Conservation (phyloP, 2,888 invertebrate species). For the Oscheius sp. region DNA sequence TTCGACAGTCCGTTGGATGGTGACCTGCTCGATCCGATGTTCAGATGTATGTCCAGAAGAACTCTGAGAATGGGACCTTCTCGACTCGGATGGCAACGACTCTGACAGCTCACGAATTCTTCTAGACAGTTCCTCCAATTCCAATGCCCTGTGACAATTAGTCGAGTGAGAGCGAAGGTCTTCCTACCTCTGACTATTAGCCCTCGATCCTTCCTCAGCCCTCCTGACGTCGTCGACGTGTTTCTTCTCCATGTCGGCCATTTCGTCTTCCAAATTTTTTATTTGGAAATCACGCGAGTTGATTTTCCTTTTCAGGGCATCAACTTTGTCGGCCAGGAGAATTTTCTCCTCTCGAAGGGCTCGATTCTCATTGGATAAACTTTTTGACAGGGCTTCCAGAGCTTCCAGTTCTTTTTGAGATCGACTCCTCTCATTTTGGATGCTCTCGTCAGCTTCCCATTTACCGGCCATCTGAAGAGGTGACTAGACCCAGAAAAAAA, state of each 20-base stretch:
- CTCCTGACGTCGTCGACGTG: slow-evolving; percentile 36
- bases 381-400: slow-evolving; percentile 60
- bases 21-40: slow-evolving; percentile 6
- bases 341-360: slow-evolving; percentile 65
- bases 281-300: slow-evolving; percentile 30
- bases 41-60: background rate
- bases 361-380: slow-evolving; percentile 67
- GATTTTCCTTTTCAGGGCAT: slow-evolving; percentile 56
- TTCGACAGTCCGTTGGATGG: background rate
- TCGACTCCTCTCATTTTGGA: slow-evolving; percentile 50
- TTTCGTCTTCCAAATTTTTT: slow-evolving; percentile 31
- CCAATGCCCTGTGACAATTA: slow-evolving; percentile 35
- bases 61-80: background rate
- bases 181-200: slow-evolving; percentile 37
- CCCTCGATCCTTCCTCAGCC: slow-evolving; percentile 35
- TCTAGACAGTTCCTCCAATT: slow-evolving; percentile 42
- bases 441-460: slow-evolving; percentile 53
- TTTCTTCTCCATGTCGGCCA: slow-evolving; percentile 38
- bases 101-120: slow-evolving; percentile 42
- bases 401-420: slow-evolving; percentile 69
- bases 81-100: slow-evolving; percentile 36
- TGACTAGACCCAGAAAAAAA: background rate
- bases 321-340: slow-evolving; percentile 57
- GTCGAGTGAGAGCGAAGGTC: background rate
- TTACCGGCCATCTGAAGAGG: slow-evolving; percentile 46